Evolutionary conservation across 1,140 invertebrate genomes (phyloP), one percentile per base, ranked within the genome.

Genomic region (Megalopta genalis): DNA sequence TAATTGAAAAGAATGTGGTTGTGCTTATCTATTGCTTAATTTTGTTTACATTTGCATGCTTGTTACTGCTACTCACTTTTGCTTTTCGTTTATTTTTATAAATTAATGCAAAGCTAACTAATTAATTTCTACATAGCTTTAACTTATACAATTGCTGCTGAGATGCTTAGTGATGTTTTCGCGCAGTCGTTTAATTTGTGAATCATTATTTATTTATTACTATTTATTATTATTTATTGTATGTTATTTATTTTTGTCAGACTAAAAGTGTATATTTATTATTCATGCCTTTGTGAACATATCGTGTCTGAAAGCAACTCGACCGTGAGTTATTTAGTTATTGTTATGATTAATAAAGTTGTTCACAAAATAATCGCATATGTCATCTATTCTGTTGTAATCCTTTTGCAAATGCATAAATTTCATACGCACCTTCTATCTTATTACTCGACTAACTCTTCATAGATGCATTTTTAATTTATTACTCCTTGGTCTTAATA

Each of bases 11-110:
- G 81, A 88, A 91, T 85, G 77, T 86, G 65, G 69, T 87, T 78
- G 60, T 90, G 67, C 64, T 91, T 67, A 79, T 90, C 75, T 89
- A 86, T 68, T 86, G 88, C 59, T 82, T 89, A 84, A 81, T 89
- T 52, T 71, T 91, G n/a, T 91, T 91, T 77, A 82, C 81, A 73
- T 90, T 91, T 79, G 88, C 90, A 89, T 91, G 90, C 69, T 71
- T 91, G 63, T 80, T 83, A 14, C 54, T 91, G 25, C 57, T 90
- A 74, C 85, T 92, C 66, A 90, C 86, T 64, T 90, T 91, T 75
- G 67, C 89, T 82, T 91, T 88, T 77, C 88, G 90, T 52, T 37
- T 87, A 10, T 88, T 87, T 68, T 23, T 89, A 23, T 91, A 70
- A 84, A 42, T 46, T 82, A 77, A 77, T 80, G 25, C 66, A 16